A percentile compares a stretch with the other conserved stretches of the same genome.
Conservation (phyloP, 2,113 vertebrate genomes). For the Calyptomena viridis region DNA sequence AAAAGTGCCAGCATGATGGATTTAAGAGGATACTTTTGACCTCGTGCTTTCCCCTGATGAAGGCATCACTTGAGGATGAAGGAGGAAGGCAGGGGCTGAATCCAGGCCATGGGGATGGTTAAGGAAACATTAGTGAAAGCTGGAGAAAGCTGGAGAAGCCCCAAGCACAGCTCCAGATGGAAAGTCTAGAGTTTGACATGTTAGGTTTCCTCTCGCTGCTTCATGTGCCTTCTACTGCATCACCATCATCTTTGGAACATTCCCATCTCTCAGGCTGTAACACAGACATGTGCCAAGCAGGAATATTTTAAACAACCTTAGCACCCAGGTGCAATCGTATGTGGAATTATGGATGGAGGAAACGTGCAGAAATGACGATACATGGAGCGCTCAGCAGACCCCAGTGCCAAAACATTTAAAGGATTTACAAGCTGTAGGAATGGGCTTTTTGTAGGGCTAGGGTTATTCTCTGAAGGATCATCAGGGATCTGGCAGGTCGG, state of each 20-base stretch:
- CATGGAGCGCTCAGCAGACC: accelerated
- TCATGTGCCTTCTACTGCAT: not conserved
- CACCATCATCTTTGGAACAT: not conserved
- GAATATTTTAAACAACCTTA: not conserved
- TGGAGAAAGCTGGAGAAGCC: not conserved
- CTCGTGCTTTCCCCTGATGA: not conserved
- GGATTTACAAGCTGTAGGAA: not conserved
- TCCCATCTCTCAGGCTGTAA: not conserved
- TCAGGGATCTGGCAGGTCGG: not conserved
- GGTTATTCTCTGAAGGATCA: not conserved
- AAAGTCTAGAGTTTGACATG: not conserved
- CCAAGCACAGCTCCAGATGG: not conserved
- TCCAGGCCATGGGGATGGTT: not conserved
- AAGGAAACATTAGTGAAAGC: not conserved
- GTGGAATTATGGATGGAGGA: not conserved
- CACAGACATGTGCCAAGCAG: not conserved
- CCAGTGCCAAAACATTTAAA: not conserved
- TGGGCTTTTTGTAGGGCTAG: accelerated
- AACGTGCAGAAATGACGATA: accelerated
- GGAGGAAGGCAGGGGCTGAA: not conserved
- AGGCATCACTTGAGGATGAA: not conserved
- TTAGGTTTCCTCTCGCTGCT: not conserved
- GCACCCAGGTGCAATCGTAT: not conserved
- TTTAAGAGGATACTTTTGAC: not conserved
- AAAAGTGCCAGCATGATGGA: accelerated